Evolutionary conservation across 1,140 invertebrate species (phyloP), one percentile per base, ranked within the genome.

Genomic region (Rhyacophila brunnea): DNA sequence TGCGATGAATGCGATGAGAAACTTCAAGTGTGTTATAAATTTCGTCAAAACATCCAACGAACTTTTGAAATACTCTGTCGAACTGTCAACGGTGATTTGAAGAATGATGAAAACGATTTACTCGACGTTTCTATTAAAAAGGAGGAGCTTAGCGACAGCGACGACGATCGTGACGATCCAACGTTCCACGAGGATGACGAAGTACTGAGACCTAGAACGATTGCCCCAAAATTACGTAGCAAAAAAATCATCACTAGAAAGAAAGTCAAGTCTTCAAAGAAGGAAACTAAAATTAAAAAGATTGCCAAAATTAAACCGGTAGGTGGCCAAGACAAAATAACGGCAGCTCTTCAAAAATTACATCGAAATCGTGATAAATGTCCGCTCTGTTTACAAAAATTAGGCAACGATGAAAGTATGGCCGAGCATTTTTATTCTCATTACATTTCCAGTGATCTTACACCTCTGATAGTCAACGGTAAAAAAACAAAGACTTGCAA

Each of bases 321-420:
- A 28, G 23, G 23, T 35, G 49, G 52, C 34, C 57, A 58, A 17
- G 60, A 63, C 28, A 58, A 58, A 58, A 18, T 54, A 14, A 40
- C 49, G 2, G 56, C 60, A 1, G 50, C 56, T 28, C 48, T 63
- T n/a, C 60, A 63, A 18, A 63, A 58, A 38, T 44, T 54, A 14
- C 56, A 44, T 32, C 54, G 58, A 38, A 63, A 63, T 43, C 15
- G 56, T 1, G 62, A 64, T 11, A 64, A 59, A 42, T 64, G 62
- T 56, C 56, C 57, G 13, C 52, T 68, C 56, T 62, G 70, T 67
- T 49, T 67, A 70, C 69, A 75, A 66, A 74, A 71, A 63, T 44
- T 74, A 13, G 51, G 67, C 32, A 58, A 70, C 59, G 71, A 71
- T 53, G 62, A 69, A 61, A 60, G 66, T 23, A 67, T 77, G 46